Evolutionary conservation across 23 tunicate genomes (phyloP), one percentile per base, ranked within the genome.

Genomic region (Trididemnum miniatum): DNA sequence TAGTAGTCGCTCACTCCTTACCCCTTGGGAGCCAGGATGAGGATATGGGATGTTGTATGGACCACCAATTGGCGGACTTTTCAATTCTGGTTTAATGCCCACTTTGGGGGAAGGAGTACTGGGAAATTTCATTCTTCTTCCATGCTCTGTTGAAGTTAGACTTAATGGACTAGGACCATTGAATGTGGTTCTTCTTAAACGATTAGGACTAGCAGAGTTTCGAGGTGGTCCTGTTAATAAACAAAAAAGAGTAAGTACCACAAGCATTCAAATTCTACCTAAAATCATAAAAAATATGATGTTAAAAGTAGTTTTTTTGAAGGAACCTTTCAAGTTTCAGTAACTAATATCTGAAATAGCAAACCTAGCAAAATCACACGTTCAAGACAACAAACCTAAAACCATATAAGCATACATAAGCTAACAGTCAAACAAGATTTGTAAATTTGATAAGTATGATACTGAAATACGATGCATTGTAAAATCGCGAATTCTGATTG

Each of bases 121-220:
- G 51, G 91, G 89, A 85, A 67, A 83, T 62, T 88, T 93, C 64
- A 88, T 82, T 54, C 98, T 80, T 67, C 94, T 57, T 32, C 76
- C 71, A 54, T 93, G 93, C 18, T 88, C 93, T 63, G 88, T 90
- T 20, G 90, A 86, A 25, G 75, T 73, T 63, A 92, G 49, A 40
- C 83, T 88, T 5, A 93, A 80, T 35, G 98, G 98, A 72, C 93
- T 88, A 32, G 93, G 98, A 0, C 93, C 93, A 49, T 93, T 93
- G 59, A 89, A 82, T 38, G 98, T 93, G 87, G 90, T 92, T 57
- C 98, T 79, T 5, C 98, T 80, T 1, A 88, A 34, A 26, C 90
- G 83, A 38, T 66, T 82, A 9, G 98, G 94, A 44, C 93, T 88
- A 31, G 89, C 84, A 28, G 97, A 89, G 15, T 59, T 52, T 12